Conservation (phyloP, 2,797 vertebrate genomes). For the Discoglossus pictus region DNA sequence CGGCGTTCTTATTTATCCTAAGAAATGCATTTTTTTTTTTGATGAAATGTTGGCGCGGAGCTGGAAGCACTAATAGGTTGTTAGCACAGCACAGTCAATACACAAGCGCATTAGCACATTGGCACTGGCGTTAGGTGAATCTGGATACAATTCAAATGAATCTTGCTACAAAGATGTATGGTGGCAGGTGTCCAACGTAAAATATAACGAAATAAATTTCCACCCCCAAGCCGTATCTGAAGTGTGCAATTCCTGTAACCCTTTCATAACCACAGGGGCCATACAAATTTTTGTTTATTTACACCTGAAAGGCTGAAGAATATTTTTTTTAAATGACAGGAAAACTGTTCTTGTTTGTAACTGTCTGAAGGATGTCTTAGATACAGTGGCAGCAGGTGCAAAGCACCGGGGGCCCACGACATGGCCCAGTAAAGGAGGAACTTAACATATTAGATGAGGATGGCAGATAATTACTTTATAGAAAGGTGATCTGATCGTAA, state of each 20-base stretch:
- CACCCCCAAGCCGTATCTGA: constrained; percentile 2
- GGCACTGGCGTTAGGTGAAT: constrained; percentile 69
- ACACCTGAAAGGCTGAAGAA: too few species aligned
- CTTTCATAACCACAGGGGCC: neutral
- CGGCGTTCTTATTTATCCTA: neutral
- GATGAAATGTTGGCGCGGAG: constrained; percentile 64
- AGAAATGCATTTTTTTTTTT: constrained; percentile 44
- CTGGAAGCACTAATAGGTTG: constrained; percentile 64
- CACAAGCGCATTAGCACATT: constrained; percentile 68
- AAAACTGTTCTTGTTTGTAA: too few species aligned
- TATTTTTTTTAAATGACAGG: too few species aligned
- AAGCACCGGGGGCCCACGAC: too few species aligned
- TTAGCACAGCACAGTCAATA: constrained; percentile 64
- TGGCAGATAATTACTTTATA: too few species aligned
- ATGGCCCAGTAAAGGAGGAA: too few species aligned
- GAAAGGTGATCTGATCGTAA: too few species aligned
- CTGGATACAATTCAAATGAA: constrained; percentile 71
- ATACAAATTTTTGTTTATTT: too few species aligned
- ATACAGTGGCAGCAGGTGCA: too few species aligned
- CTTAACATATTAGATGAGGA: too few species aligned
- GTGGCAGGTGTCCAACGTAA: constrained; percentile 34
- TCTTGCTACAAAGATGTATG: constrained; percentile 68
- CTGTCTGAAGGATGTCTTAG: too few species aligned
- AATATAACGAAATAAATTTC: constrained; percentile 26
- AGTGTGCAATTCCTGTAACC: constrained; percentile 3